Base-by-base conservation (phyloP, 2,888 invertebrate genomes). In the Aplocera efformata region DNA sequence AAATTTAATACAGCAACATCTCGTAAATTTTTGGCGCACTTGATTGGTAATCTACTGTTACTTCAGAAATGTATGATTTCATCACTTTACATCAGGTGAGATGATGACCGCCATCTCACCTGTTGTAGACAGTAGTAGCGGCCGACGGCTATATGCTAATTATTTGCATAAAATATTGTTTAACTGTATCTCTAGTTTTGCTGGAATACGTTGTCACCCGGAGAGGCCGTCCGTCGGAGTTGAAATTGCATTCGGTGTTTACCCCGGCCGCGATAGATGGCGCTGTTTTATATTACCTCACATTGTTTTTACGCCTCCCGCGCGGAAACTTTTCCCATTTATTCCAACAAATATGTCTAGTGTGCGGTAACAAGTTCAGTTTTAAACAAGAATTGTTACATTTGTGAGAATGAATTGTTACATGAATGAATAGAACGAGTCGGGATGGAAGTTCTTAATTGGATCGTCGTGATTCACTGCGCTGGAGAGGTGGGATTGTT, bases 251-350 rank as follows among this genome's bases (percentile, higher is more conserved):
- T 60, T 57, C 54, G 58, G 54, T 65, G 58, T 62, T 66, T 59
- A 43, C 46, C 50, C 48, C 49, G 39, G 45, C 43, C 45, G 33
- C 48, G 55, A 60, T 60, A 68, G 67, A 60, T 72, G 68, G 64
- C 62, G 63, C 50, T 53, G 53, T 53, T 53, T 54, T 54, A 54
- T 60, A 63, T 41, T 50, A 57, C 48, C 52, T 53, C 55, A 63
- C 58, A 63, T 69, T 72, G 68, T 72, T 67, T 66, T 65, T 65
- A 52, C 52, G 42, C 53, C 48, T 33, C 35, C 32, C 28, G 41
- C 31, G 37, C 30, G 22, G 35, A 27, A 74, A 76, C 60, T 75
- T 75, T 72, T 60, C 67, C 65, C 67, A 71, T 73, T 74, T 70
- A 67, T 63, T 59, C 37, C 54, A 58, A 65, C 64, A 70, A 70